Evolutionary conservation across 2,797 vertebrate species (phyloP).

Genomic region (Gouania willdenowi): DNA sequence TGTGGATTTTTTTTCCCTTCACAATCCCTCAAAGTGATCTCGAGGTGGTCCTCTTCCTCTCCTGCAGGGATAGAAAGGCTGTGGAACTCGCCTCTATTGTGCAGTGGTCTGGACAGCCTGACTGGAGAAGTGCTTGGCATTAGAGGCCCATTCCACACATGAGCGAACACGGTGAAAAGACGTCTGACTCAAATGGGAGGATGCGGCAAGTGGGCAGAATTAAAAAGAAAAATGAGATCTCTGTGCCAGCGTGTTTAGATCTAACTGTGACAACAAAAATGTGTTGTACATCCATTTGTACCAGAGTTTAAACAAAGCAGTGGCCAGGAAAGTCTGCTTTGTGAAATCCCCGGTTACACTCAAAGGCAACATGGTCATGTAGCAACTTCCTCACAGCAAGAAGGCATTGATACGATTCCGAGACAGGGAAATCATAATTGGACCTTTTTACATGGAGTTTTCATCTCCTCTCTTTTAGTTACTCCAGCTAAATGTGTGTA

Average conservation of each 20-base stretch:
- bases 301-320: conserved; percentile 21
- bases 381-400: too few species aligned
- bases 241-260: too few species aligned
- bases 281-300: conserved; percentile 15
- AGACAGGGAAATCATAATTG: too few species aligned
- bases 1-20: too few species aligned
- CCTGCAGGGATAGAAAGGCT: conserved; percentile 50
- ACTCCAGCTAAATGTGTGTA: too few species aligned
- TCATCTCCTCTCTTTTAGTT: too few species aligned
- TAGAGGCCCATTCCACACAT: conserved; percentile 76
- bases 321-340: too few species aligned
- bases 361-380: too few species aligned
- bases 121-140: conserved; percentile 52
- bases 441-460: too few species aligned
- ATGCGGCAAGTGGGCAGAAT: conserved; percentile 43
- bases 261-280: conserved; percentile 36
- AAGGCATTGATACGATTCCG: too few species aligned
- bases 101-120: conserved; percentile 35
- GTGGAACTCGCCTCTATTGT: conserved; percentile 67
- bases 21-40: too few species aligned
- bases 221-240: conserved; percentile 44
- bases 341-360: too few species aligned
- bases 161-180: conserved; percentile 80
- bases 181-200: conserved; percentile 71
- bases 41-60: conserved; percentile 51